A percentile compares a stretch with the other conserved stretches of the same genome.
phyloP scores from a whole-genome alignment of 2,888 invertebrate species.

The Microplitis manilae region DNA sequence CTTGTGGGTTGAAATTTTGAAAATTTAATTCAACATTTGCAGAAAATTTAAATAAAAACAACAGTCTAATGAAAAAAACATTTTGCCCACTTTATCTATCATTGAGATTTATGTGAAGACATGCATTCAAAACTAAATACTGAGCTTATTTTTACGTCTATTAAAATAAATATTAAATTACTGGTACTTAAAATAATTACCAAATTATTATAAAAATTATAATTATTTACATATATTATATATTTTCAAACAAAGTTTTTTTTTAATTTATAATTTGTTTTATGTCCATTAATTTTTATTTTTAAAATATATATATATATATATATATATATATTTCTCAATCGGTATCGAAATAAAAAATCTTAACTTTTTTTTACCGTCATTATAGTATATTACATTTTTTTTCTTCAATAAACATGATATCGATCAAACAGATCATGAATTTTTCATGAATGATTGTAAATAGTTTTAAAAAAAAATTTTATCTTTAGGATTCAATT shows the following conservation, averaged over 20 bases:
- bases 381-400: not conserved
- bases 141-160: not conserved
- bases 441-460: not conserved
- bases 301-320: not conserved
- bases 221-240: no score
- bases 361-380: not conserved
- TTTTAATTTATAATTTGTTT: no score
- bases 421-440: not conserved
- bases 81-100: not conserved
- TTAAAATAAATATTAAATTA: not conserved
- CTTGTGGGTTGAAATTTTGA: constrained; percentile 18
- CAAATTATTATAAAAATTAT: not conserved
- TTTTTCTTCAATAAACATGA: not conserved
- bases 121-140: not conserved
- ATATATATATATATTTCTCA: not conserved
- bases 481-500: not conserved
- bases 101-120: not conserved
- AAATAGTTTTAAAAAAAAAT: not conserved
- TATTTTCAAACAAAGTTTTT: no score
- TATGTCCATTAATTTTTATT: not conserved
- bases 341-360: not conserved
- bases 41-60: not conserved
- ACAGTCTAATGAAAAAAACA: not conserved
- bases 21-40: not conserved
- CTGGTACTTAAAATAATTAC: not conserved